These are phyloP conservation scores for Pantala flavescens DNA, from an alignment of 1,140 invertebrate genomes.

Conservation along the genomic window DNA sequence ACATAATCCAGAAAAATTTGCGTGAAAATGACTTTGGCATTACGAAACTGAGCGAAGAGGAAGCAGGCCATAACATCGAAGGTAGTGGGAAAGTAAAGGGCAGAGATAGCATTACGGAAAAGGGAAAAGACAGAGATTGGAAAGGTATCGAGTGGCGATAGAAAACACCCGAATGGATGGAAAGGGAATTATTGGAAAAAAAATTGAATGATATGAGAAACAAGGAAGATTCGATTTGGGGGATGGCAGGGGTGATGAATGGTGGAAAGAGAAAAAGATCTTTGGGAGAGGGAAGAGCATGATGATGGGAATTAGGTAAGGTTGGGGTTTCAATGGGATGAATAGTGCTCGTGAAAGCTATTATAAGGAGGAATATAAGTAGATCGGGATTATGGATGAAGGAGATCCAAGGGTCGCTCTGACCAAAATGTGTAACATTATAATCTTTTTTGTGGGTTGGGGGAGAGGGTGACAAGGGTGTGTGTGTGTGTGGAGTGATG, in stretches of 20 bases:
- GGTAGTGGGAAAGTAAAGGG: too few species aligned
- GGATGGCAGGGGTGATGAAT: not conserved
- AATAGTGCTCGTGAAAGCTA: not conserved
- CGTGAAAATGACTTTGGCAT: too few species aligned
- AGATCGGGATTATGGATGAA: not conserved
- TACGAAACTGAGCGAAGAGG: too few species aligned
- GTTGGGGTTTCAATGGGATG: not conserved
- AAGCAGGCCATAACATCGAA: too few species aligned
- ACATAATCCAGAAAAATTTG: too few species aligned
- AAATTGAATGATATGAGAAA: conserved; percentile 10
- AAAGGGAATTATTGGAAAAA: not conserved
- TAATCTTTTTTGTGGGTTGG: too few species aligned
- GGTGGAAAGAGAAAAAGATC: not conserved
- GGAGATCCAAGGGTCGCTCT: not conserved
- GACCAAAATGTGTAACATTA: not conserved
- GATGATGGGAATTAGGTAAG: not conserved
- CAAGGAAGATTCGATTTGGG: conserved; percentile 1
- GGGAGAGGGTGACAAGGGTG: not conserved
- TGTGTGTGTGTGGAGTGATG: not conserved
- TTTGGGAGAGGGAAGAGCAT: not conserved
- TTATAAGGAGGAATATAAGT: not conserved
- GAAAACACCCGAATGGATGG: not conserved
- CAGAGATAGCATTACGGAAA: too few species aligned
- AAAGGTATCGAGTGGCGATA: too few species aligned
- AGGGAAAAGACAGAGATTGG: too few species aligned